phyloP scores from a whole-genome alignment of 2,113 vertebrate species.

The Pampusana beccarii region DNA sequence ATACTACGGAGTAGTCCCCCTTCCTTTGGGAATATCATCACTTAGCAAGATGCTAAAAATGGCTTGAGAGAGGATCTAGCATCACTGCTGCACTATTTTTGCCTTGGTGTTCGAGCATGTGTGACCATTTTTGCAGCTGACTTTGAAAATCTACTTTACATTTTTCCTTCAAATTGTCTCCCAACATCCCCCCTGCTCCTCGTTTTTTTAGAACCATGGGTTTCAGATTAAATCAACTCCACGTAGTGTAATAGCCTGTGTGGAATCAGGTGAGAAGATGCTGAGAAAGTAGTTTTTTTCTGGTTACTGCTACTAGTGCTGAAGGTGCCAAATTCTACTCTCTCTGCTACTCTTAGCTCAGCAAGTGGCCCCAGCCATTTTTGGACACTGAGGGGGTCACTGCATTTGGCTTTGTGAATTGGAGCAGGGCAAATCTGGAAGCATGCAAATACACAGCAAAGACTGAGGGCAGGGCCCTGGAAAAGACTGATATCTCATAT shows the following conservation, averaged over 20 bases:
- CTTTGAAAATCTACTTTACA: background rate
- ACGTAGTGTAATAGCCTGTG: background rate
- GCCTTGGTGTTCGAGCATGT: background rate
- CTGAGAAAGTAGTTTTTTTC: background rate
- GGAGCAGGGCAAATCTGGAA: background rate
- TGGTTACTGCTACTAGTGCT: background rate
- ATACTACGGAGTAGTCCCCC: background rate
- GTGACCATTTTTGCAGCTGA: background rate
- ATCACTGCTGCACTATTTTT: background rate
- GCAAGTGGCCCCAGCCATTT: background rate
- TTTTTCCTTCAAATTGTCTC: background rate
- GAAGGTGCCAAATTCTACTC: background rate
- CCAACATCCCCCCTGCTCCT: rapidly evolving
- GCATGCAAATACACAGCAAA: background rate
- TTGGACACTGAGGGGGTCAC: background rate
- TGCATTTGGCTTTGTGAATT: background rate
- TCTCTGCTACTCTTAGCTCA: background rate
- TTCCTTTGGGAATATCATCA: background rate
- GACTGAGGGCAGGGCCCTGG: background rate
- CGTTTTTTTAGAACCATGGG: background rate
- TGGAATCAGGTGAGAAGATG: background rate
- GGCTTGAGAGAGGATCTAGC: background rate
- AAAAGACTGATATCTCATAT: background rate
- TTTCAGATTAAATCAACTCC: background rate
- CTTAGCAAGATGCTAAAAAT: background rate